Evolutionary conservation across 2,797 vertebrate species (phyloP).

Genomic region (Mormyrops boulengeri): DNA sequence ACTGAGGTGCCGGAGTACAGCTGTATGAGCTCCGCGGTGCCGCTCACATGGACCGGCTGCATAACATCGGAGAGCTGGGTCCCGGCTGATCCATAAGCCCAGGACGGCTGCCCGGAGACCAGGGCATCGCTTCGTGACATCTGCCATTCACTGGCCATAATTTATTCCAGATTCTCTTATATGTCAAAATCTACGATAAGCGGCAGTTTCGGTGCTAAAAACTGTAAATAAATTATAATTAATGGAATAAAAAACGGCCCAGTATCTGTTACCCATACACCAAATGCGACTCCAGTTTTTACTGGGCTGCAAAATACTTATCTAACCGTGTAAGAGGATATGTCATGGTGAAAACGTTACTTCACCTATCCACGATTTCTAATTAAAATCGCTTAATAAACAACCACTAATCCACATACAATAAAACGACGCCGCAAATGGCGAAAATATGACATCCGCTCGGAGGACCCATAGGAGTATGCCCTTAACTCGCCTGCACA

Average conservation of each 20-base stretch:
- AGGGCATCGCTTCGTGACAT: conserved; percentile 12
- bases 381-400: background rate
- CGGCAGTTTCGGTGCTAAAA: background rate
- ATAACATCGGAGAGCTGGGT: conserved; percentile 29
- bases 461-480: background rate
- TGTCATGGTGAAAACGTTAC: background rate
- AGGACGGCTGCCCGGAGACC: conserved; percentile 31
- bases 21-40: conserved; percentile 29
- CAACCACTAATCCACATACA: background rate
- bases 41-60: background rate
- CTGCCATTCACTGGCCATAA: background rate
- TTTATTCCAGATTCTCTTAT: background rate
- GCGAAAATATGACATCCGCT: background rate
- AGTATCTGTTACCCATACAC: background rate
- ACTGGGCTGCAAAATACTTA: background rate
- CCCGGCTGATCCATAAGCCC: conserved; percentile 24
- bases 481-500: background rate
- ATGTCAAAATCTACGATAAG: background rate
- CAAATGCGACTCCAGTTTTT: background rate
- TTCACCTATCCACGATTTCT: background rate
- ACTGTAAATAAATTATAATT: background rate
- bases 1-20: background rate
- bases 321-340: background rate
- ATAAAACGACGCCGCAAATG: background rate
- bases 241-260: background rate